phyloP scores from a whole-genome alignment of 1,140 invertebrate species.

The Phthorimaea operculella region DNA sequence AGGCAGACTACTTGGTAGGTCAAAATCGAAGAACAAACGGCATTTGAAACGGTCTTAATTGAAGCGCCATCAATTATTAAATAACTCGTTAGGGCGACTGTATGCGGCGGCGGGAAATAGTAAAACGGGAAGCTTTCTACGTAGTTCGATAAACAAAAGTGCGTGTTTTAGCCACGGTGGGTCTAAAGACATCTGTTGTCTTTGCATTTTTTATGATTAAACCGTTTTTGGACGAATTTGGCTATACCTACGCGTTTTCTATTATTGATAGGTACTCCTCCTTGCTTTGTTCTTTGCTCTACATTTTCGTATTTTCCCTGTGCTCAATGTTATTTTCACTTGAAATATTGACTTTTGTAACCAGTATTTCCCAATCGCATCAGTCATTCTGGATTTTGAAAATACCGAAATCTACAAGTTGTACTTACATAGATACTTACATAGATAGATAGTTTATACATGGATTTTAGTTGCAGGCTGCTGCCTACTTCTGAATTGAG shows the following conservation, averaged over 20 bases:
- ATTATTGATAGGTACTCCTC: neutral
- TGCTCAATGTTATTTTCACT: too few relatives aligned
- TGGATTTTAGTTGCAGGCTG: too few relatives aligned
- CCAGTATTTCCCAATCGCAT: too few relatives aligned
- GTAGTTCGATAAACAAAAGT: slow-evolving; percentile 17
- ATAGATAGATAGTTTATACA: too few relatives aligned
- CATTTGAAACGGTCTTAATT: slow-evolving; percentile 23
- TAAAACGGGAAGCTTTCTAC: slow-evolving; percentile 14
- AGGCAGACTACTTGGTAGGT: neutral
- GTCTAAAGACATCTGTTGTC: slow-evolving; percentile 22
- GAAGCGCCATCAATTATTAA: slow-evolving; percentile 32
- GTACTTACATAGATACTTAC: too few relatives aligned
- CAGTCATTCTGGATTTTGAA: too few relatives aligned
- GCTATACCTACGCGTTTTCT: neutral
- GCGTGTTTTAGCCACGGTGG: slow-evolving; percentile 2
- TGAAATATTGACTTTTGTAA: too few relatives aligned
- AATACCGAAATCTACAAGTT: too few relatives aligned
- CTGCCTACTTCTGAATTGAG: too few relatives aligned
- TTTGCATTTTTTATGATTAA: neutral
- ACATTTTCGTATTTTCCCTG: too few relatives aligned
- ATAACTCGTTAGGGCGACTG: slow-evolving; percentile 35
- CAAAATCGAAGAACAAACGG: slow-evolving; percentile 11
- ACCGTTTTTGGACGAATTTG: neutral
- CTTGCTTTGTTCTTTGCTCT: too few relatives aligned
- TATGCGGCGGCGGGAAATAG: slow-evolving; percentile 38